phyloP scores from a whole-genome alignment of 2,797 vertebrate genomes.

The Coranthus polyacanthus region DNA sequence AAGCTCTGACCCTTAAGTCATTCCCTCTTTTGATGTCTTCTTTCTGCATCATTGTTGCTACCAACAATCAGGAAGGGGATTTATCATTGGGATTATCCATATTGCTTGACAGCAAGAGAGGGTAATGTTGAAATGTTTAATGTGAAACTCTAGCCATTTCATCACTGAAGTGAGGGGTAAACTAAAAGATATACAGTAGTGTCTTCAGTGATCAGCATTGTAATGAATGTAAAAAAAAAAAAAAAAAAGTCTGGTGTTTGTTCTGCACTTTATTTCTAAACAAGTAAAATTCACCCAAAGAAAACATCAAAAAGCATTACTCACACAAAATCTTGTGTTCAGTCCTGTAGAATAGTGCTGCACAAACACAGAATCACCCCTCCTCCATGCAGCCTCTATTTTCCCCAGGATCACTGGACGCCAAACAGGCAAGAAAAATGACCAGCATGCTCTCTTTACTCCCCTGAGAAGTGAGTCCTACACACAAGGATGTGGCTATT shows the following conservation, averaged over 20 bases:
- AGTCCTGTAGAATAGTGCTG: slow-evolving; percentile 47
- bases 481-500: slow-evolving; percentile 82
- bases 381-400: slow-evolving; percentile 53
- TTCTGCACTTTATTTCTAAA: slow-evolving; percentile 3
- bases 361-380: slow-evolving; percentile 64
- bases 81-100: slow-evolving; percentile 45
- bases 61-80: slow-evolving; percentile 38
- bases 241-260: slow-evolving; percentile 20
- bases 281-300: slow-evolving; percentile 16
- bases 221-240: too few species aligned
- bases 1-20: slow-evolving; percentile 51
- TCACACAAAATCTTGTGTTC: slow-evolving; percentile 43
- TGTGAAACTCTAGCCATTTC: slow-evolving; percentile 13
- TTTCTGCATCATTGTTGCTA: slow-evolving; percentile 28
- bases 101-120: slow-evolving; percentile 31
- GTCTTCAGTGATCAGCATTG: slow-evolving; percentile 25
- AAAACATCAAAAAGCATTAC: slow-evolving; percentile 52
- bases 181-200: background rate
- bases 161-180: slow-evolving; percentile 20
- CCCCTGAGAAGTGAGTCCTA: slow-evolving; percentile 79
- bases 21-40: slow-evolving; percentile 33
- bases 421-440: slow-evolving; percentile 82
- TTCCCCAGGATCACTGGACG: slow-evolving; percentile 67
- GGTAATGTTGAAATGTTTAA: slow-evolving; percentile 39
- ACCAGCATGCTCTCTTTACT: slow-evolving; percentile 69